Evolutionary conservation across 2,113 vertebrate species (phyloP), one percentile per base, ranked within the genome.

Genomic region (Leucoraja erinaceus): DNA sequence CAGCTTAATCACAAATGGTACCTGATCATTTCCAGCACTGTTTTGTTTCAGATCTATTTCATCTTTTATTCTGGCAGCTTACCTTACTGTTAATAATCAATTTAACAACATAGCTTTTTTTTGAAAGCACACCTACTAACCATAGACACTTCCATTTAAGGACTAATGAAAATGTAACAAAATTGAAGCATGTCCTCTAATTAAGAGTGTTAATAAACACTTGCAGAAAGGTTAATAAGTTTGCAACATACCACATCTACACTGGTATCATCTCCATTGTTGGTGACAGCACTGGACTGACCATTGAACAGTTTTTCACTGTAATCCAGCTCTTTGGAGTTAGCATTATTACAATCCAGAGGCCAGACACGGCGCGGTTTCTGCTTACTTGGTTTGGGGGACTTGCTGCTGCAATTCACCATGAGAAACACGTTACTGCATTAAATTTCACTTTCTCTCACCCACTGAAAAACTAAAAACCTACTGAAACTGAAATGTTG

Each of bases 241-340:
- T 31, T 9, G 22, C 72, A 72, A 91, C 94, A 97, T 92, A 83
- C 94, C 33, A 96, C 95, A 47, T 86, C 93, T 10, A 93, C 93
- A 78, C 78, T 83, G 63, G 31, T 68, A 33, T 81, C 74, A 61
- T 70, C 79, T 33, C 93, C 79, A 3, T 61, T 93, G 25, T 20
- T 70, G 47, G n/a, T 16, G 76, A 66, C 33, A 56, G 93, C 66
- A 61, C 25, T 31, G 11, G 76, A 59, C 33, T 81, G 75, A 31
- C 59, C 79, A 0, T 97, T 97, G 95, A 96, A 95, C 47, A 95
- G 96, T 0, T 96, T 95, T 47, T 95, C 93, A 38, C 98, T 99
- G 94, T 98, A 99, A 95, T 99, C 99, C n/a, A 99, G 96, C 1
- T 96, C 95, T 96, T 97, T 97, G 94, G 96, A 94, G 94, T 95